Evolutionary conservation across 2,888 invertebrate genomes (phyloP), one percentile per base, ranked within the genome.

Genomic region (Helobdella robusta): DNA sequence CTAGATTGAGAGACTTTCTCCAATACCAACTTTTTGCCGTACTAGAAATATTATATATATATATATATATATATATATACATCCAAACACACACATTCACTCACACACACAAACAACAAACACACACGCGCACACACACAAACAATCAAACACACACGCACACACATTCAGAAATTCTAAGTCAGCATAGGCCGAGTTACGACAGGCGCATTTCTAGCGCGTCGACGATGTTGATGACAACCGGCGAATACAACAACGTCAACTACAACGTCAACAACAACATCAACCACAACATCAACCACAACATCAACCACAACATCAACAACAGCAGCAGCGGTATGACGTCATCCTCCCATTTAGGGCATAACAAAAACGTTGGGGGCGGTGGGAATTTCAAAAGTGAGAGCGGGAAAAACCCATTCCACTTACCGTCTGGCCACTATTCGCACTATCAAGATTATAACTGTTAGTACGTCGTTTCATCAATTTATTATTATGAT

Each of bases 391-490:
- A n/a, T n/a, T n/a, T n/a, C n/a, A n/a, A n/a, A n/a, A n/a, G n/a
- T n/a, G n/a, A n/a, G n/a, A n/a, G n/a, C n/a, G 46, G 28, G 23
- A 61, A 46, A 25, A 61, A 62, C 20, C 62, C 62, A 44, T 62
- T 48, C 50, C 62, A 62, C 48, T n/a, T 48, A 1, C 62, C 62
- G 15, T 62, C 62, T 2, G 48, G 50, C 44, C 48, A 46, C 44
- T 62, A 62, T 25, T 30, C 46, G 15, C 50, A 62, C 50, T 62
- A 62, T 35, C 62, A 62, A 32, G 62, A 32, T 50, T 62, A 62
- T 30, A 62, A 62, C 32, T 62, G 50, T 50, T n/a, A n/a, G n/a
- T n/a, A n/a, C n/a, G n/a, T n/a, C n/a, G n/a, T n/a, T n/a, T n/a
- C n/a, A n/a, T n/a, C n/a, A n/a, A n/a, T n/a, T n/a, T n/a, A n/a